These are phyloP conservation scores for Mionectes olivaceus DNA, from an alignment of 2,797 vertebrate species.

Conservation along the genomic window DNA sequence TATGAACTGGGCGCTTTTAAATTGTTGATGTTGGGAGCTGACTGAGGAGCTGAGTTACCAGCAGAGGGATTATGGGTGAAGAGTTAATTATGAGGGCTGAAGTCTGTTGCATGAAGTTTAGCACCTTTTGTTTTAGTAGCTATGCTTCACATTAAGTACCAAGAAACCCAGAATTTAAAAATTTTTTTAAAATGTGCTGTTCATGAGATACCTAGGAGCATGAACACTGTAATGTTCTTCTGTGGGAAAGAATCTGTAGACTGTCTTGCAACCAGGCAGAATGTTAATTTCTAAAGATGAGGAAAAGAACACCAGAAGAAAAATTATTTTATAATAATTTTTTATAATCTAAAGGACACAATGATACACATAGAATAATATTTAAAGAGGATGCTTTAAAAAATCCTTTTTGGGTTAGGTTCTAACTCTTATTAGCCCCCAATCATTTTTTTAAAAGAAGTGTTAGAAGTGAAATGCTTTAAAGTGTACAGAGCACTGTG, in stretches of 20 bases:
- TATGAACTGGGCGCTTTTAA: rapidly evolving
- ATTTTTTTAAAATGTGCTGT: background rate
- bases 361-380: background rate
- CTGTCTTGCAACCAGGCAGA: background rate
- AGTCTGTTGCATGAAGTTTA: background rate
- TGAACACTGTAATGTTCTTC: background rate
- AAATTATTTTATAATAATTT: background rate
- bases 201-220: background rate
- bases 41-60: background rate
- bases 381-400: background rate
- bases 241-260: background rate
- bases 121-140: background rate
- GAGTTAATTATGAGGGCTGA: background rate
- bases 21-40: background rate
- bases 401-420: background rate
- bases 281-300: background rate
- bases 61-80: background rate
- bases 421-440: background rate
- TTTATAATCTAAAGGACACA: background rate
- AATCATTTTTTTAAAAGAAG: background rate
- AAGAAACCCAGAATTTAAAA: background rate
- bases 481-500: background rate
- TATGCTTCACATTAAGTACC: background rate
- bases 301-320: background rate
- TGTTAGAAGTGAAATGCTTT: background rate